Percentiles rank a stretch among this genome's conserved stretches.
phyloP scores from a whole-genome alignment of 2,888 invertebrate species.

The Ophraella communa region DNA sequence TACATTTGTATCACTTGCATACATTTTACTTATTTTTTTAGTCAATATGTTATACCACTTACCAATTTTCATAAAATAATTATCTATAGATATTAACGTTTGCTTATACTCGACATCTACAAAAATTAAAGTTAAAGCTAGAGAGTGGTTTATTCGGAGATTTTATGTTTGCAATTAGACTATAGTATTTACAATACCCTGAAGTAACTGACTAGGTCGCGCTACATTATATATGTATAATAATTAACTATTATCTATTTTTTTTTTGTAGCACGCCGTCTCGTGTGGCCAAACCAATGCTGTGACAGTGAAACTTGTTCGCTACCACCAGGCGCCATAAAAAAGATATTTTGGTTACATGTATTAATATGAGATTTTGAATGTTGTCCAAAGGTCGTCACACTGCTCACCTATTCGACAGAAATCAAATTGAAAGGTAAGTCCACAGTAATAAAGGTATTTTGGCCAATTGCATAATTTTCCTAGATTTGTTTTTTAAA shows the following conservation, averaged over 20 bases:
- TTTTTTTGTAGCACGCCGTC: conserved; percentile 35
- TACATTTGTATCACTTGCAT: no score
- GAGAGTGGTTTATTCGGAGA: background rate
- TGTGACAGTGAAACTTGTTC: conserved; percentile 39
- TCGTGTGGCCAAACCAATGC: conserved; percentile 35
- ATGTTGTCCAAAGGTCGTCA: conserved; percentile 22
- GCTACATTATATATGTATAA: conserved; percentile 35
- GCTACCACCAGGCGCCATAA: conserved; percentile 53
- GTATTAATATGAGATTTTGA: conserved; percentile 33
- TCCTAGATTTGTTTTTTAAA: no score
- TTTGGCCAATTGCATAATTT: no score
- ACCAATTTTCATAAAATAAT: background rate
- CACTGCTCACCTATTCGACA: conserved; percentile 15
- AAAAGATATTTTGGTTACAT: conserved; percentile 57
- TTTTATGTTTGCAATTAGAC: conserved; percentile 52
- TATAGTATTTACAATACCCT: conserved; percentile 62
- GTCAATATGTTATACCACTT: no score
- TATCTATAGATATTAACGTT: no score
- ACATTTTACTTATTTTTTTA: no score
- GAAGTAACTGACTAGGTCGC: conserved; percentile 57
- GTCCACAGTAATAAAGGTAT: background rate
- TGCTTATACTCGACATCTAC: background rate
- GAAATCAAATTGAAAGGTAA: conserved; percentile 16
- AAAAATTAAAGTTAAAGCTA: background rate
- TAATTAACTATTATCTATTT: conserved; percentile 38